Evolutionary conservation across 2,113 vertebrate genomes (phyloP).

Genomic region (Rallus limicola): DNA sequence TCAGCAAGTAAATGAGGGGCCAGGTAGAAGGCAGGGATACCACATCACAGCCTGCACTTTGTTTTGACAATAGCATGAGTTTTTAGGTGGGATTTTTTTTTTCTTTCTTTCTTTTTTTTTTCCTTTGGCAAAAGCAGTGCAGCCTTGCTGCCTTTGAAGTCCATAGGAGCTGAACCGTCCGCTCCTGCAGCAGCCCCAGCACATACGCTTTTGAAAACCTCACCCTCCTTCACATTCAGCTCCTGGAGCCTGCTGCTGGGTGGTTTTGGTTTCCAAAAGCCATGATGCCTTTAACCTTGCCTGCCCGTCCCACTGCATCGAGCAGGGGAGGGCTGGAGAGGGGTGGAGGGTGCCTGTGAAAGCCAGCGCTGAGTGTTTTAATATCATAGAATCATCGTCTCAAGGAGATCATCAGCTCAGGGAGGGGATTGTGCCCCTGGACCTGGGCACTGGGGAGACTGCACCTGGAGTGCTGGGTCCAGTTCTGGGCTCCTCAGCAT

Average conservation of each 20-base stretch:
- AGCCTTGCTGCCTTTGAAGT: background rate
- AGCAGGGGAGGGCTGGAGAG: background rate
- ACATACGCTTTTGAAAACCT: background rate
- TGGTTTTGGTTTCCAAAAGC: constrained; percentile 13
- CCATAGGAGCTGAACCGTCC: constrained; percentile 3
- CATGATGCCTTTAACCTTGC: background rate
- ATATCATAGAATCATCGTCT: background rate
- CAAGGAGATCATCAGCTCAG: too few species aligned
- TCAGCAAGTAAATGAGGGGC: constrained; percentile 29
- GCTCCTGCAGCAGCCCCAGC: background rate
- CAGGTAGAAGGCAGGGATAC: constrained; percentile 23
- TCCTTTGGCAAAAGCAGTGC: background rate
- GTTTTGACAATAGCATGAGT: constrained; percentile 53
- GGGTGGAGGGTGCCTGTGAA: background rate
- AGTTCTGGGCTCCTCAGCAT: too few species aligned
- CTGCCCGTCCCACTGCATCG: background rate
- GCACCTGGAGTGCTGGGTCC: too few species aligned
- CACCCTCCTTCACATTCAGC: background rate
- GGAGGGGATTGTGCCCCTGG: too few species aligned
- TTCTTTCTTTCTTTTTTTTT: background rate
- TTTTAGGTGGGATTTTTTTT: background rate
- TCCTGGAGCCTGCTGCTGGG: background rate
- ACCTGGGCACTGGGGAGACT: too few species aligned
- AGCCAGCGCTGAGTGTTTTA: accelerated
- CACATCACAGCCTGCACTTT: constrained; percentile 53